Conservation (phyloP, 2,888 invertebrate genomes). For the Tetragonisca angustula region DNA sequence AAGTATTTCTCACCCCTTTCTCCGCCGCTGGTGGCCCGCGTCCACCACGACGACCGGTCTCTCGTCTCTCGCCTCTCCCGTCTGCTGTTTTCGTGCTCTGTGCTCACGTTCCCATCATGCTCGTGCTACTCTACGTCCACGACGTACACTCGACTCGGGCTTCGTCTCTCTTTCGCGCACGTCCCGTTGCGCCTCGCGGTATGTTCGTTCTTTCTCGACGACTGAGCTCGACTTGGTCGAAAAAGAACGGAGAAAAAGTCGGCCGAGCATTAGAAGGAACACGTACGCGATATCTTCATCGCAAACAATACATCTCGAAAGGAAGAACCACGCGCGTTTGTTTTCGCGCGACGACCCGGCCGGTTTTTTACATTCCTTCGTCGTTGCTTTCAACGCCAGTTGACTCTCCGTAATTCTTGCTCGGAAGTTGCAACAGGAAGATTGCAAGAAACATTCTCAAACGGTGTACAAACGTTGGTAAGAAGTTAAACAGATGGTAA, state of each 20-base stretch:
- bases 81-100: slow-evolving; percentile 8
- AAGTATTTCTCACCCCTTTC: slow-evolving; percentile 74
- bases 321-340: slow-evolving; percentile 49
- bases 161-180: slow-evolving; percentile 31
- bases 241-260: slow-evolving; percentile 55
- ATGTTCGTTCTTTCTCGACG: slow-evolving; percentile 47
- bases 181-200: slow-evolving; percentile 8
- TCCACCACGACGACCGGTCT: slow-evolving; percentile 41
- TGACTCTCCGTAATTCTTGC: neutral
- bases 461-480: too few relatives aligned
- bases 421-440: too few relatives aligned
- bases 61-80: slow-evolving; percentile 15
- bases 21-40: slow-evolving; percentile 45
- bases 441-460: too few relatives aligned
- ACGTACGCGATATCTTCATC: slow-evolving; percentile 63
- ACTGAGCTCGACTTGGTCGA: slow-evolving; percentile 24
- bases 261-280: slow-evolving; percentile 51
- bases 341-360: neutral
- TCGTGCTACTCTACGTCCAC: slow-evolving; percentile 55
- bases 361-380: slow-evolving; percentile 15
- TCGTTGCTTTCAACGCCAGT: neutral
- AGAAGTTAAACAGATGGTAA: too few relatives aligned
- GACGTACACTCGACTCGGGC: neutral
- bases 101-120: slow-evolving; percentile 47
- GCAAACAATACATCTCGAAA: slow-evolving; percentile 60